These are phyloP conservation scores for Cinara cedri DNA, from an alignment of 2,888 invertebrate genomes.

Conservation along the genomic window DNA sequence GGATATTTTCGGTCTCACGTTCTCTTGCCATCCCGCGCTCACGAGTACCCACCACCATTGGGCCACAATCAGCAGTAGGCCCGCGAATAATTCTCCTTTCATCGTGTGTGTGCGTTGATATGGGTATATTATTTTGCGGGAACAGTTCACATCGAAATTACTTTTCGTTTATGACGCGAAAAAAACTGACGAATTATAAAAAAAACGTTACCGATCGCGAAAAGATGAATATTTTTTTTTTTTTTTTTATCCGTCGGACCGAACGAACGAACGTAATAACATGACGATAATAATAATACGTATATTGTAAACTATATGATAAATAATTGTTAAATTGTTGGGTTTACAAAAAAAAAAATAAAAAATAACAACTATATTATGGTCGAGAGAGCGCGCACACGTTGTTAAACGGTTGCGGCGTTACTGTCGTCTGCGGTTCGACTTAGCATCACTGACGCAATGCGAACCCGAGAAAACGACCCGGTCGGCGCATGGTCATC, in stretches of 20 bases:
- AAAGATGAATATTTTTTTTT: too few relatives aligned
- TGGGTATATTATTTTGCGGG: not conserved
- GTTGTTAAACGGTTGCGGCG: conserved; percentile 45
- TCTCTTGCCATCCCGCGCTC: conserved; percentile 52
- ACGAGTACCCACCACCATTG: conserved; percentile 23
- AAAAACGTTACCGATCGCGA: too few relatives aligned
- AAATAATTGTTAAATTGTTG: too few relatives aligned
- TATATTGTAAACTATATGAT: too few relatives aligned
- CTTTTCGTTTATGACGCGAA: not conserved
- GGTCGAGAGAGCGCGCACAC: conserved; percentile 32
- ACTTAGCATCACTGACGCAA: conserved; percentile 55
- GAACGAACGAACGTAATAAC: not conserved
- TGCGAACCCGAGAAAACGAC: conserved; percentile 53
- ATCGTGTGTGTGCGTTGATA: not conserved
- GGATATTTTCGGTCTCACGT: conserved; percentile 55
- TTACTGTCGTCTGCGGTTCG: conserved; percentile 48
- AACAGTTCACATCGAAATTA: conserved; percentile 43
- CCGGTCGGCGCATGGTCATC: conserved; percentile 56
- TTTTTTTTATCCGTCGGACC: not conserved
- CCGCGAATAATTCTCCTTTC: conserved; percentile 14
- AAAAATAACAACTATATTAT: too few relatives aligned
- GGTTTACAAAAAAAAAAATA: too few relatives aligned
- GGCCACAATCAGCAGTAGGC: conserved; percentile 6
- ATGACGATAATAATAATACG: too few relatives aligned
- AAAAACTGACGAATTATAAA: too few relatives aligned